phyloP scores from a whole-genome alignment of 2,797 vertebrate genomes.

The Aphelocoma californica region DNA sequence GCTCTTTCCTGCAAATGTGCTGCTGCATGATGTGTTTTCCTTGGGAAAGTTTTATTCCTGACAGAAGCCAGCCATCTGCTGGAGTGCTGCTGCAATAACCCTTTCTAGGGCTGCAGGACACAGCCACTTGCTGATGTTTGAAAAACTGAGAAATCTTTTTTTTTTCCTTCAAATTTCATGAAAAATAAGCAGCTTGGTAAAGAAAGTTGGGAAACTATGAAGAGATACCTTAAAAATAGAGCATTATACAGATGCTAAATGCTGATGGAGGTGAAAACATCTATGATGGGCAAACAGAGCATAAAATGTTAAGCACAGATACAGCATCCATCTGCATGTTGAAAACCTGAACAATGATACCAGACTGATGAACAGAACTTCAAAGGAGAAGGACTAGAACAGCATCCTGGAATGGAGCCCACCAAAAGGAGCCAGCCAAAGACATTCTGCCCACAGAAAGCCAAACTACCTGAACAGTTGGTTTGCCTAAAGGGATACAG shows the following conservation, averaged over 20 bases:
- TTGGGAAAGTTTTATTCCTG: conserved; percentile 41
- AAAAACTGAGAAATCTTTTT: neutral
- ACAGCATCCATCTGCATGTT: neutral
- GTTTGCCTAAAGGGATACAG: neutral
- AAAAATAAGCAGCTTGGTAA: neutral
- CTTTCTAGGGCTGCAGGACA: neutral
- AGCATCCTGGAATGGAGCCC: neutral
- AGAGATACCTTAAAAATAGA: neutral
- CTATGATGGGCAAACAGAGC: neutral
- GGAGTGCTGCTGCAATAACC: conserved; percentile 45
- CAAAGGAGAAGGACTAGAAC: neutral
- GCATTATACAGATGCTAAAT: neutral
- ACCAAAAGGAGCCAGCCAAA: neutral
- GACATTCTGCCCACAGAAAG: neutral
- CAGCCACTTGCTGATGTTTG: neutral
- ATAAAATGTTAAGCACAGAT: neutral
- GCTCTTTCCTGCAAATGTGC: neutral
- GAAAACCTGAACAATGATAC: neutral
- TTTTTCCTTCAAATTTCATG: neutral
- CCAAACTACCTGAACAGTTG: neutral
- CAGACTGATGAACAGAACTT: neutral
- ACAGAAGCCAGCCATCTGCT: conserved; percentile 69
- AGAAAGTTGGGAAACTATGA: neutral
- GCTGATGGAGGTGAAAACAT: neutral
- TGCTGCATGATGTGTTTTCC: neutral